These are phyloP conservation scores for Erpobdella octoculata DNA, from an alignment of 2,888 invertebrate genomes.

Conservation along the genomic window DNA sequence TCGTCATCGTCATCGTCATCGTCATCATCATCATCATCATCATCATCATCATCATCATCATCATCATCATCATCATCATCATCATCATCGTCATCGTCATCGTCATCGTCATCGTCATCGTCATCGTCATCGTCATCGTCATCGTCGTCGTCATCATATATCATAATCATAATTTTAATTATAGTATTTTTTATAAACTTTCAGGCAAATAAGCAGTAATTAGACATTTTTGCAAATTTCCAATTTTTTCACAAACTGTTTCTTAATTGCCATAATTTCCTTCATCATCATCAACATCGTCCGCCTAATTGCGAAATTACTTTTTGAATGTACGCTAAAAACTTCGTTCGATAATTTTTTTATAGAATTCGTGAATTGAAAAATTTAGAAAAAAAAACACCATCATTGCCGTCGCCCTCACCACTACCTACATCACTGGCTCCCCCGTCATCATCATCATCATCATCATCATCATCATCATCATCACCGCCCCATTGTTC, in stretches of 20 bases:
- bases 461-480: background rate
- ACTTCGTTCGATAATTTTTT: too few relatives aligned
- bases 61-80: background rate
- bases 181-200: background rate
- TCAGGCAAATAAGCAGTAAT: background rate
- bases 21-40: background rate
- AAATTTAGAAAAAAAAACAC: too few relatives aligned
- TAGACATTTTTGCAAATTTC: background rate
- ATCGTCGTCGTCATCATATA: background rate
- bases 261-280: too few relatives aligned
- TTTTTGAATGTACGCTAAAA: too few relatives aligned
- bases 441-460: background rate
- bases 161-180: too few relatives aligned
- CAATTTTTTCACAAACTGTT: too few relatives aligned
- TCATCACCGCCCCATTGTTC: too few relatives aligned
- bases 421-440: background rate
- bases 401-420: background rate
- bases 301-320: too few relatives aligned
- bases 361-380: too few relatives aligned
- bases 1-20: conserved; percentile 4
- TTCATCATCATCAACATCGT: too few relatives aligned
- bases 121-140: background rate
- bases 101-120: background rate
- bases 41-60: conserved; percentile 8
- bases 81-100: background rate